Base-by-base conservation (phyloP, 2,888 invertebrate species). In the Cenopis cana region DNA sequence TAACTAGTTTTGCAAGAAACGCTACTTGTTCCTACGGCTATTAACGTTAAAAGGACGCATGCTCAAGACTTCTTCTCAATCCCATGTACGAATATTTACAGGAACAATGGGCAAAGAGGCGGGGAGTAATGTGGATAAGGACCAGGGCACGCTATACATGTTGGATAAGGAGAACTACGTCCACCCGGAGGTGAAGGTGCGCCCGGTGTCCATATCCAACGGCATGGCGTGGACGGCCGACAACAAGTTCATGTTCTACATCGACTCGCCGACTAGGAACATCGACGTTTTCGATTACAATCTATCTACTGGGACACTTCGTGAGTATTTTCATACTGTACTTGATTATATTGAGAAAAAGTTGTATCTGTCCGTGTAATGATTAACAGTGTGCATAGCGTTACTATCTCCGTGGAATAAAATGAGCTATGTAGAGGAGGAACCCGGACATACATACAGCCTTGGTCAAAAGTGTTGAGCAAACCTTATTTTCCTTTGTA, bases 211-310 rank as follows among this genome's bases (percentile, higher is more conserved):
- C 12, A 94, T 97, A n/a, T 97, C 97, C 56, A 98, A 97, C 80
- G 97, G 97, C 1, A 85, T 97, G 8, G 95, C 95, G 0, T 98
- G 97, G 97, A 96, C 95, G 18, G 82, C 89, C 0, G 95, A 96
- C 78, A 95, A 95, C 79, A 94, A 94, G 74, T 95, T 94, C 77
- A 95, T 97, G 94, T 97, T 96, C 86, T 97, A 96, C 85, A 96
- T 97, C 46, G 97, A 98, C 86, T 95, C 96, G 0, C 94, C 95
- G 0, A 95, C 96, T 0, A 85, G 91, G 41, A 94, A 95, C 76
- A 92, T 97, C 2, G 95, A 94, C 68, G 95, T 95, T 10, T 97
- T 96, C 79, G 95, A 97, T 81, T 97, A 94, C 79, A 94, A 97
- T 76, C 80, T 94, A 0, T 87, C 88, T 1, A 90, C 87, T 17